Evolutionary conservation across 2,113 vertebrate genomes (phyloP), one percentile per base, ranked within the genome.

Genomic region (Channa argus): DNA sequence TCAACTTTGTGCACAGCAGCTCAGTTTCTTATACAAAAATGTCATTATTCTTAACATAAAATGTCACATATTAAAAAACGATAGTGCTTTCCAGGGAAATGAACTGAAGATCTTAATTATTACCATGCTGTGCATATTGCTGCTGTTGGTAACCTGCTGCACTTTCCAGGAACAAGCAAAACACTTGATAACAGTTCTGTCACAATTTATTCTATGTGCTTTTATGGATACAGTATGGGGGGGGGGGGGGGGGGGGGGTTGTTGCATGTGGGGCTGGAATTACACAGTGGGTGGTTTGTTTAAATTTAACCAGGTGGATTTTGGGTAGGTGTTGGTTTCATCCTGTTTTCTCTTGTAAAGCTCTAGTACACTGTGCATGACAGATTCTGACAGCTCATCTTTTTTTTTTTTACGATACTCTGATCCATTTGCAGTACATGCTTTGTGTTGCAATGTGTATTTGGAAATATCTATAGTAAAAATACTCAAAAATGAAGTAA

Each of bases 251-350:
- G n/a, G n/a, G n/a, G n/a, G n/a, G 5, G 1, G 56, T 53, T 71
- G 82, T 49, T 81, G 55, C 34, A 10, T 46, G 70, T 47, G 46
- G 61, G 44, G 67, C 47, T 82, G 66, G 45, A 58, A 68, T 84
- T 66, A 74, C 69, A 46, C 79, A 58, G 61, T 53, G 72, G 66
- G 51, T 34, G 79, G 80, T 65, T 75, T 73, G 77, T 75, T 86
- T 71, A 70, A 67, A 83, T 71, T 53, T 63, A 74, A 49, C 79
- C 37, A 46, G 63, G 61, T 44, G 51, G 78, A 75, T 71, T 60
- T 14, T 51, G 71, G 64, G 55, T 44, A 46, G 50, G 41, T 73
- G 47, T 34, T 6, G 15, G 14, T 61, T 71, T 68, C 36, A 15
- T 58, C 38, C 39, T 52, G 0, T 43, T 50, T 61, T n/a, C 59